Conservation (phyloP, 2,888 invertebrate species). For the Eulithis prunata region DNA sequence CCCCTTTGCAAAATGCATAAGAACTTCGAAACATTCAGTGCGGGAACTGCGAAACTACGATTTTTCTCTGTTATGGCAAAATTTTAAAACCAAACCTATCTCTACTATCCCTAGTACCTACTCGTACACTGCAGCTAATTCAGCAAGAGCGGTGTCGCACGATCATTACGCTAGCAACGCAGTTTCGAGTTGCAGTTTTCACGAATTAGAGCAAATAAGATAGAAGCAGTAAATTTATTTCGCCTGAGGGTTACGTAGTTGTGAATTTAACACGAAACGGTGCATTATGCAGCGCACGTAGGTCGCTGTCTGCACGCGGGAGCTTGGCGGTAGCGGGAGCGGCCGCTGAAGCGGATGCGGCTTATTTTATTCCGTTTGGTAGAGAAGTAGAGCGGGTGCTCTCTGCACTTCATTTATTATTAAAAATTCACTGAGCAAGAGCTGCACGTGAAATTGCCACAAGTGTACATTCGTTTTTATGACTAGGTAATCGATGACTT, state of each 20-base stretch:
- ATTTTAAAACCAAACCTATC: slow-evolving; percentile 49
- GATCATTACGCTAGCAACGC: slow-evolving; percentile 56
- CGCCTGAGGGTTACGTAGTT: slow-evolving; percentile 72
- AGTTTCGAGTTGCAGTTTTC: slow-evolving; percentile 67
- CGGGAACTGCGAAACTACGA: slow-evolving; percentile 53
- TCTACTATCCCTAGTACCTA: slow-evolving; percentile 35
- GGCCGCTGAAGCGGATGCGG: slow-evolving; percentile 45
- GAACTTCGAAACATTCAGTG: slow-evolving; percentile 66
- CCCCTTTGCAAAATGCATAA: slow-evolving; percentile 75
- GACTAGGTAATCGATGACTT: slow-evolving; percentile 52
- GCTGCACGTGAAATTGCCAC: slow-evolving; percentile 63
- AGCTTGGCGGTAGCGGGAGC: slow-evolving; percentile 54
- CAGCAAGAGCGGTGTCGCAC: slow-evolving; percentile 52
- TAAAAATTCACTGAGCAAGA: slow-evolving; percentile 66
- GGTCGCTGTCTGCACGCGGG: slow-evolving; percentile 71
- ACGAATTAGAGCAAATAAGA: slow-evolving; percentile 80
- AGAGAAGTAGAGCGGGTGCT: slow-evolving; percentile 47
- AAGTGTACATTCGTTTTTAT: slow-evolving; percentile 51
- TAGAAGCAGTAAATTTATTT: slow-evolving; percentile 80
- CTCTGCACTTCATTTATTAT: slow-evolving; percentile 76
- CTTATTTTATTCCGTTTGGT: slow-evolving; percentile 48
- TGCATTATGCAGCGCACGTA: slow-evolving; percentile 83
- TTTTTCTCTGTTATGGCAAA: slow-evolving; percentile 50
- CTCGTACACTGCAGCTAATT: slow-evolving; percentile 54
- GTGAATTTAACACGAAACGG: slow-evolving; percentile 79